These are phyloP conservation scores for Borostomias antarcticus DNA, from an alignment of 2,797 vertebrate species.

Conservation along the genomic window DNA sequence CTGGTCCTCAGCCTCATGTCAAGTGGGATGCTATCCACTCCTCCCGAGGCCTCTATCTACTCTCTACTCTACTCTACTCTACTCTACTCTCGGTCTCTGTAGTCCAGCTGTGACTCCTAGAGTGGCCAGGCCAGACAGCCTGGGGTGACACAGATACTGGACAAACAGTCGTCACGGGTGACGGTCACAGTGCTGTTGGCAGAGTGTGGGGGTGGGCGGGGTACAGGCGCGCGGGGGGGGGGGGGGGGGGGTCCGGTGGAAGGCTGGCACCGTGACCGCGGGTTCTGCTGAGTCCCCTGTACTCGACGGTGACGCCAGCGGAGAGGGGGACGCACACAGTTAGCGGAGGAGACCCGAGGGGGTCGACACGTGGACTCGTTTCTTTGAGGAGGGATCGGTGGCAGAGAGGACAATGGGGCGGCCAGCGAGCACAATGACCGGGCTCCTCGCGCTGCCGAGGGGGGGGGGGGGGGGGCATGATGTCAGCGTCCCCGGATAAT, in stretches of 20 bases:
- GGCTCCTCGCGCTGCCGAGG: too few species aligned
- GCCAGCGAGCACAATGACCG: conserved; percentile 51
- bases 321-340: conserved; percentile 16
- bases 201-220: neutral
- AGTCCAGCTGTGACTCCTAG: neutral
- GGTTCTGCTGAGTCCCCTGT: conserved; percentile 21
- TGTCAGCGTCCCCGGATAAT: conserved; percentile 75
- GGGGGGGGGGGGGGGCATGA: conserved; percentile 51
- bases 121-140: neutral
- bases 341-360: neutral
- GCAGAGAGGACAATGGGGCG: conserved; percentile 54
- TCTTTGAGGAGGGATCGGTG: conserved; percentile 54
- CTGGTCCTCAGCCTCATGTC: neutral
- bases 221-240: neutral
- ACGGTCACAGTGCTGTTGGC: conserved; percentile 9
- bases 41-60: neutral
- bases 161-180: neutral
- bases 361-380: conserved; percentile 42
- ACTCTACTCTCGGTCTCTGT: neutral
- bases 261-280: conserved; percentile 32
- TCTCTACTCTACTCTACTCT: neutral
- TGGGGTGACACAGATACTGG: neutral
- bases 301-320: neutral
- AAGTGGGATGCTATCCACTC: neutral
- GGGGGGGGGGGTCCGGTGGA: conserved; percentile 13